Conservation (phyloP, 1,140 invertebrate species). For the Camponotus floridanus region DNA sequence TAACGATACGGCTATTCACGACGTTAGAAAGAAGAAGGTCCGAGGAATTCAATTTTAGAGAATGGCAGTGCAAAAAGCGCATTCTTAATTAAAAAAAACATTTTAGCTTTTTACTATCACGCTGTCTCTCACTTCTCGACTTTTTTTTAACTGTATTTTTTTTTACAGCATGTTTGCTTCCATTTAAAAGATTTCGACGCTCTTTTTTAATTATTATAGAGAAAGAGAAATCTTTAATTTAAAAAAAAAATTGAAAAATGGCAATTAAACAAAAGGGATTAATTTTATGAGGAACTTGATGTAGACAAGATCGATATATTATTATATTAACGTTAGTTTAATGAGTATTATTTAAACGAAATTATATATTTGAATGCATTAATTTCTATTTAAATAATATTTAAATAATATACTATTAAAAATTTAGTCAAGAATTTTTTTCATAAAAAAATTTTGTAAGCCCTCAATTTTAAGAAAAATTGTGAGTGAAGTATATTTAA, state of each 20-base stretch:
- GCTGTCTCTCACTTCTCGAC: neutral
- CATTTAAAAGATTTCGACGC: neutral
- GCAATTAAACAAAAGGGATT: neutral
- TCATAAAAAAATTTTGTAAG: neutral
- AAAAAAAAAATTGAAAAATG: neutral
- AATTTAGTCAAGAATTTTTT: neutral
- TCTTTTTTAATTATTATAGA: neutral
- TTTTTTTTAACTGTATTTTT: neutral
- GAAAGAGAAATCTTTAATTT: too few species aligned
- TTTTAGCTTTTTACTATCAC: conserved; percentile 38
- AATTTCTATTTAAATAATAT: neutral
- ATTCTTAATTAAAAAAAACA: conserved; percentile 35
- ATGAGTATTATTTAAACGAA: neutral
- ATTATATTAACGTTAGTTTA: neutral
- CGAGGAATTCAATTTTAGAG: conserved; percentile 18
- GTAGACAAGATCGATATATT: neutral
- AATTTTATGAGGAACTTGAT: neutral
- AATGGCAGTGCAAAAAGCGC: conserved; percentile 21
- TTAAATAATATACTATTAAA: neutral
- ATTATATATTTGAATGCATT: neutral
- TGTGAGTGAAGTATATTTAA: neutral
- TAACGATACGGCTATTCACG: neutral
- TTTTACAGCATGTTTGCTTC: neutral
- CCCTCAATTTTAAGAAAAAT: neutral
- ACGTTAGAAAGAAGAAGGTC: neutral